Conservation (phyloP, 1,140 invertebrate species). For the Telenomus remus region DNA sequence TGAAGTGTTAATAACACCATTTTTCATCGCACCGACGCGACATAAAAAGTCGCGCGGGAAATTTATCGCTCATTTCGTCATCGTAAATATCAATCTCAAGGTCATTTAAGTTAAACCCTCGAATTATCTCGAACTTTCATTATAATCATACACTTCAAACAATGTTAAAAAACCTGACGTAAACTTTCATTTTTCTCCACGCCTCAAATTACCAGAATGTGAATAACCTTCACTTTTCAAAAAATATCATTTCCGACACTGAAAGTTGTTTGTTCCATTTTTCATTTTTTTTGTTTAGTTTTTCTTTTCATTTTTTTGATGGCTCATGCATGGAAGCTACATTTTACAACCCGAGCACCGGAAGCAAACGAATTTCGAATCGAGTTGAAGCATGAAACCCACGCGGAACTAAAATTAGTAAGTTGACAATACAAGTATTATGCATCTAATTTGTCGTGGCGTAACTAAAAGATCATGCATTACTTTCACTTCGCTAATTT, state of each 20-base stretch:
- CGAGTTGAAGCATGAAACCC: slow-evolving; percentile 46
- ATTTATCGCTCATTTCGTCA: too few species aligned
- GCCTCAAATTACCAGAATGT: slow-evolving; percentile 5
- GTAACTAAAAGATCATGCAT: slow-evolving; percentile 54
- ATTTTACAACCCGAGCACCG: slow-evolving; percentile 2
- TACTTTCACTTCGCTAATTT: slow-evolving; percentile 54
- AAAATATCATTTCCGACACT: too few species aligned
- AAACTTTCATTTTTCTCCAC: slow-evolving; percentile 31
- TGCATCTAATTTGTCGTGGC: slow-evolving; percentile 52
- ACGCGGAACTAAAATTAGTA: slow-evolving; percentile 52
- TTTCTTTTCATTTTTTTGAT: background rate
- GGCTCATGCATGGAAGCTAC: background rate
- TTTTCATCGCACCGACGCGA: too few species aligned
- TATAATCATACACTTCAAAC: slow-evolving; percentile 29
- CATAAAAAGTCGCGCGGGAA: too few species aligned
- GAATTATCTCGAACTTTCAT: slow-evolving; percentile 18
- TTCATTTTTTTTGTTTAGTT: background rate
- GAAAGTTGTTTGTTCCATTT: background rate
- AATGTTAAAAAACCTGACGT: slow-evolving; percentile 13
- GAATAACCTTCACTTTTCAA: too few species aligned
- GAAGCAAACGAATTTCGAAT: slow-evolving; percentile 46
- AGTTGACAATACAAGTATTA: slow-evolving; percentile 54
- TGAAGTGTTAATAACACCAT: too few species aligned
- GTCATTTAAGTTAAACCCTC: too few species aligned
- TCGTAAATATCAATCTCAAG: too few species aligned